Evolutionary conservation across 2,797 vertebrate species (phyloP).

Genomic region (Chloroceryle amazona): DNA sequence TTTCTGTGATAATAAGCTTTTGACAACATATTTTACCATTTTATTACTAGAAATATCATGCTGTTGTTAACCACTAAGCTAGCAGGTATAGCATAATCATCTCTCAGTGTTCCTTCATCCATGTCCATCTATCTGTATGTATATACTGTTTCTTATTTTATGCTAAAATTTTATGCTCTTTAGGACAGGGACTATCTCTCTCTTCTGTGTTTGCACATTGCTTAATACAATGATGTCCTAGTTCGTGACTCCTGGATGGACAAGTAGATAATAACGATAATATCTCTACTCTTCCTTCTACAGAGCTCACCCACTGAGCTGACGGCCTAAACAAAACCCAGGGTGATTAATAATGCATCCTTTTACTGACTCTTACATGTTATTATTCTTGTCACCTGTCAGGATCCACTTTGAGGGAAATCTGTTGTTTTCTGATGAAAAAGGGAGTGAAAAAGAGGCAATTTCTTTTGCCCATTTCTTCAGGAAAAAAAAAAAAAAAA

Average conservation of each 20-base stretch:
- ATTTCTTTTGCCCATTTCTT: conserved; percentile 28
- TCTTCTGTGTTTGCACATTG: conserved; percentile 49
- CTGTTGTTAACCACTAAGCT: background rate
- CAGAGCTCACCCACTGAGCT: conserved; percentile 65
- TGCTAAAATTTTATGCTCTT: background rate
- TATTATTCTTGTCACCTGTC: conserved; percentile 77
- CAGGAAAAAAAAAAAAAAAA: conserved; percentile 10
- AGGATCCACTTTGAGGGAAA: conserved; percentile 71
- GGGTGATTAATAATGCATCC: conserved; percentile 73
- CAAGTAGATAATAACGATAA: conserved; percentile 70
- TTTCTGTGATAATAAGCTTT: background rate
- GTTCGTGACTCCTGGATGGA: conserved; percentile 47
- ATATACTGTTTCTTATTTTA: background rate
- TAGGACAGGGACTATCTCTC: background rate
- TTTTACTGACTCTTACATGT: conserved; percentile 72
- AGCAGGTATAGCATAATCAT: background rate
- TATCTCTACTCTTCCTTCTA: conserved; percentile 55
- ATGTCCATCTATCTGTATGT: background rate
- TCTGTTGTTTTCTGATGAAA: conserved; percentile 66
- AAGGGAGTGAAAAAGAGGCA: background rate
- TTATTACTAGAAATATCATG: background rate
- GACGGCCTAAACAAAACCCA: conserved; percentile 59
- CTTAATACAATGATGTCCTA: conserved; percentile 38
- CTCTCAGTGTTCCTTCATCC: background rate
- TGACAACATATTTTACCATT: background rate